Percentiles rank a stretch among this genome's conserved stretches.
phyloP scores from a whole-genome alignment of 2,113 vertebrate genomes.

The Rhombomys opimus region DNA sequence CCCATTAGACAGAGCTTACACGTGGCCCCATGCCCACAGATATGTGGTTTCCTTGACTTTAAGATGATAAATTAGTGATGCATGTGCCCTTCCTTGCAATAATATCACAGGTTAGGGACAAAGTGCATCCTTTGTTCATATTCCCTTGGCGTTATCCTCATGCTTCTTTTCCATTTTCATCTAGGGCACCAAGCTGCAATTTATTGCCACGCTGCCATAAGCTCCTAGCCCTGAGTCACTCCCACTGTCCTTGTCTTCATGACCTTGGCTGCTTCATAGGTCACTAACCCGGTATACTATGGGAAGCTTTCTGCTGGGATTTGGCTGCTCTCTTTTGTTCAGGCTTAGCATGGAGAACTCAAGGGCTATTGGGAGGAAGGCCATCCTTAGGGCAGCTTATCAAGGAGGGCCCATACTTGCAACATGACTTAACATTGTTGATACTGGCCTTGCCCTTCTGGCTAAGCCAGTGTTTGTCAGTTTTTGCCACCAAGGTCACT shows the following conservation, averaged over 20 bases:
- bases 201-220: background rate
- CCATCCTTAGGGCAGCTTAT: background rate
- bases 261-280: background rate
- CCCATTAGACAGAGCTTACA: background rate
- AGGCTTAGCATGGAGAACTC: background rate
- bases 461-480: background rate
- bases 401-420: background rate
- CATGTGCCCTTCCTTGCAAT: background rate
- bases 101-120: background rate
- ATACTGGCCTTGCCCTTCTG: background rate
- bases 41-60: background rate
- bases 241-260: background rate
- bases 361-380: background rate
- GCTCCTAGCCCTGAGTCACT: background rate
- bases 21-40: too few relatives aligned
- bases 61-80: background rate
- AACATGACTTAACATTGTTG: background rate
- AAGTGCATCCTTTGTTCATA: background rate
- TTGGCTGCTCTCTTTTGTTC: background rate
- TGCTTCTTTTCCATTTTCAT: background rate
- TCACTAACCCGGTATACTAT: background rate
- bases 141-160: background rate
- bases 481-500: background rate
- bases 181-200: accelerated
- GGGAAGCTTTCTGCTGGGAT: background rate